phyloP scores from a whole-genome alignment of 2,113 vertebrate species.

The Seriola rivoliana region DNA sequence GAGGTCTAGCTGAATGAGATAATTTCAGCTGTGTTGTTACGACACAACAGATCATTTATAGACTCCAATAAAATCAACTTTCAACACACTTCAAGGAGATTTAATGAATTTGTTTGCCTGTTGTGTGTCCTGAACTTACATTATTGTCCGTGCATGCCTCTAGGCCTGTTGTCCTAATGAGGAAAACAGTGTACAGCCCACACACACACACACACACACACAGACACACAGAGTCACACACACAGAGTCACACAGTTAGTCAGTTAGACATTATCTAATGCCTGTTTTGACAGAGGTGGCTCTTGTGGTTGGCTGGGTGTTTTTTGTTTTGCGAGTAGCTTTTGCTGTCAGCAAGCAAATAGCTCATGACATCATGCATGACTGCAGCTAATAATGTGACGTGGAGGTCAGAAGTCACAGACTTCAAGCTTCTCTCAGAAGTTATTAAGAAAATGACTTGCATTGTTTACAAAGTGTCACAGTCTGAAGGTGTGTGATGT shows the following conservation, averaged over 20 bases:
- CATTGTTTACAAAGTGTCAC: too few species aligned
- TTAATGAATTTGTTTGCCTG: neutral
- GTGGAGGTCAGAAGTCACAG: conserved; percentile 4
- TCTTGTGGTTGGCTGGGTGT: conserved; percentile 19
- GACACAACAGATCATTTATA: neutral
- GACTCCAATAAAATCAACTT: neutral
- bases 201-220: neutral
- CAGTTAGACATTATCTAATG: conserved; percentile 56
- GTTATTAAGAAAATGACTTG: neutral
- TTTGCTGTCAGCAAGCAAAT: conserved; percentile 19
- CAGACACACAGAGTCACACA: neutral
- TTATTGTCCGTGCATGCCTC: neutral
- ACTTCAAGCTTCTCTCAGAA: neutral
- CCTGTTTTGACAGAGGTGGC: conserved; percentile 49
- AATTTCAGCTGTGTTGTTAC: neutral
- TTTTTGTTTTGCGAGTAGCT: conserved; percentile 34
- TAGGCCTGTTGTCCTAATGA: neutral
- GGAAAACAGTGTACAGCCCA: neutral
- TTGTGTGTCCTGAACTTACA: neutral
- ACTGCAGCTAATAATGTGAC: conserved; percentile 26
- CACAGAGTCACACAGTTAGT: conserved; percentile 22
- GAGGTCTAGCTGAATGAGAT: neutral
- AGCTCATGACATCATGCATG: conserved; percentile 36
- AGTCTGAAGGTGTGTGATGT: neutral
- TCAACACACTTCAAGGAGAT: neutral